phyloP scores from a whole-genome alignment of 2,797 vertebrate species.

The Numenius phaeopus region DNA sequence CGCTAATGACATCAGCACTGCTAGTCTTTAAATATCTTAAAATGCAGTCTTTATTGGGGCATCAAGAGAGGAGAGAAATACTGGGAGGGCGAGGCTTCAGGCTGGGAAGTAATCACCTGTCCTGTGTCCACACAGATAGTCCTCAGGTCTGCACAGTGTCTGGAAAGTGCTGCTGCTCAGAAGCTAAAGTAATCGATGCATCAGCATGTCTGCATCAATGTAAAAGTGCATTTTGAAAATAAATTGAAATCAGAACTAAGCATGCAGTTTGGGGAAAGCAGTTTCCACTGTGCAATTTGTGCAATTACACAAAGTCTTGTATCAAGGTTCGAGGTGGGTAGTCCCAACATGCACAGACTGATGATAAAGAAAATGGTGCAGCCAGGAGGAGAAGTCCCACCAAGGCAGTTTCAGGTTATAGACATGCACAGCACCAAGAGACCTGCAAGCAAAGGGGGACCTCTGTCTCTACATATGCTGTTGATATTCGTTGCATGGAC shows the following conservation, averaged over 20 bases:
- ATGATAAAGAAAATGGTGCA: background rate
- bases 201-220: background rate
- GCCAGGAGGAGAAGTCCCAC: background rate
- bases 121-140: background rate
- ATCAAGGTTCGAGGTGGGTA: background rate
- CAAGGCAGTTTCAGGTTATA: background rate
- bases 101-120: background rate
- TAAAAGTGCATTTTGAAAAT: background rate
- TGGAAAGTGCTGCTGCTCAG: background rate
- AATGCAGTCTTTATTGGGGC: background rate
- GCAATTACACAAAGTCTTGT: background rate
- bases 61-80: background rate
- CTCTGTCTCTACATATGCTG: accelerated
- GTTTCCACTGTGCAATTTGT: background rate
- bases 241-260: background rate
- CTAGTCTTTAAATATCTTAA: background rate
- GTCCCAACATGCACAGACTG: accelerated
- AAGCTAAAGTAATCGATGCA: background rate
- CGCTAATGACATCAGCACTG: background rate
- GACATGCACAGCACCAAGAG: background rate
- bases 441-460: background rate
- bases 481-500: background rate
- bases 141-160: background rate
- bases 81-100: background rate
- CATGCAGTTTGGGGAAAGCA: background rate